phyloP scores from a whole-genome alignment of 2,888 invertebrate genomes.

The Leucoma salicis region DNA sequence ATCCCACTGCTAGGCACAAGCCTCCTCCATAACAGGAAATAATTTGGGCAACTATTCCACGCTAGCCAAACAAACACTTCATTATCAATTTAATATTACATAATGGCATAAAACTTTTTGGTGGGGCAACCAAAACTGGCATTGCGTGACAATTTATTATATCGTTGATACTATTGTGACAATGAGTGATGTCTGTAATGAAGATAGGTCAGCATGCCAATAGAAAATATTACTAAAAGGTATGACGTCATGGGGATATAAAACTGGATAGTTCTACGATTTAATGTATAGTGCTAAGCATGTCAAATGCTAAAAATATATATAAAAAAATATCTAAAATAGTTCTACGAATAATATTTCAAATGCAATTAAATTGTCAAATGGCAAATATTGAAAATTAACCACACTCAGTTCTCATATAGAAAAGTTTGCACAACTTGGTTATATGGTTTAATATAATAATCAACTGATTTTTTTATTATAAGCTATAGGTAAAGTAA shows the following conservation, averaged over 20 bases:
- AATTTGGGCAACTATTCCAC: not conserved
- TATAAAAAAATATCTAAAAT: too few species aligned
- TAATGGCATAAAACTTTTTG: not conserved
- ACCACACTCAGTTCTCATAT: too few species aligned
- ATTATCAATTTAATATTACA: not conserved
- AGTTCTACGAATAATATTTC: too few species aligned
- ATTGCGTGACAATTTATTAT: conserved; percentile 24
- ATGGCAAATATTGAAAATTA: too few species aligned
- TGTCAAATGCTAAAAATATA: too few species aligned
- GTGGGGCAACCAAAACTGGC: conserved; percentile 10
- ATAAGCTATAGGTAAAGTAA: too few species aligned
- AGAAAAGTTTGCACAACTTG: too few species aligned
- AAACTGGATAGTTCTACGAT: not conserved
- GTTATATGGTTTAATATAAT: too few species aligned
- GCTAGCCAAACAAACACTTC: not conserved
- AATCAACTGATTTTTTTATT: too few species aligned
- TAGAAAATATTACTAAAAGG: not conserved
- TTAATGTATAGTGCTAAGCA: too few species aligned
- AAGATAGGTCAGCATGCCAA: conserved; percentile 1
- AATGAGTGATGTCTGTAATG: conserved; percentile 5
- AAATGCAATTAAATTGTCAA: too few species aligned
- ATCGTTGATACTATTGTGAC: conserved; percentile 8
- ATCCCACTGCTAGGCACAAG: not conserved
- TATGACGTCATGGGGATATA: not conserved
- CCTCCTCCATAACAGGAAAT: not conserved